Evolutionary conservation across 2,888 invertebrate species (phyloP), one percentile per base, ranked within the genome.

Genomic region (Metallyticus violacea): DNA sequence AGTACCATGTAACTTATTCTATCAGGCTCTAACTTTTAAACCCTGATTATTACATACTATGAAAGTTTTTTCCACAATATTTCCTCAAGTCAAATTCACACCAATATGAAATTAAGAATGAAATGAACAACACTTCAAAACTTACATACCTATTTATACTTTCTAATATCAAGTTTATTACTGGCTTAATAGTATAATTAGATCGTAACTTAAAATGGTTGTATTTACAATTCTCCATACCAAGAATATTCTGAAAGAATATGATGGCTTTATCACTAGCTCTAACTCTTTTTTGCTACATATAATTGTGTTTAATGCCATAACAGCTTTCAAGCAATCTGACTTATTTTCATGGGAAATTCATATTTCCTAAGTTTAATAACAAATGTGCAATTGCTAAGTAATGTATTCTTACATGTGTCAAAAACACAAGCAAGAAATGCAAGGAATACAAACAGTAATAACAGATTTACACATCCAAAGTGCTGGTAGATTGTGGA

Each of bases 361-460:
- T 62, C 40, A 62, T 22, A 15, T n/a, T n/a, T n/a, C 22, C 9
- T 62, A 62, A 22, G 40, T 62, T 62, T 62, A 62, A 62, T 62
- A 22, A 62, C 40, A 62, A 62, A 62, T 62, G 40, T 62, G 40
- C 40, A 62, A 22, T 62, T 62, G 40, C 40, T 62, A 62, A 62
- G 15, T 62, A 62, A 62, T 9, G 40, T 62, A 62, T 62, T 62
- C 82, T 82, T 76, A 82, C 82, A 82, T 82, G 83, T n/a, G 83
- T 83, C 76, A 22, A 77, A 79, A 28, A 83, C 77, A 83, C 28
- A 77, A 83, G 83, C 83, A 83, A 77, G 83, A 83, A 77, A 77
- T 83, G 76, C 28, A 83, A 77, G 40, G 77, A 83, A 28, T n/a
- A 77, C n/a, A 28, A 9, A 77, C 6, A 7, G 26, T 77, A 62